These are phyloP conservation scores for Adrianichthys oophorus DNA, from an alignment of 2,797 vertebrate species.

Conservation along the genomic window DNA sequence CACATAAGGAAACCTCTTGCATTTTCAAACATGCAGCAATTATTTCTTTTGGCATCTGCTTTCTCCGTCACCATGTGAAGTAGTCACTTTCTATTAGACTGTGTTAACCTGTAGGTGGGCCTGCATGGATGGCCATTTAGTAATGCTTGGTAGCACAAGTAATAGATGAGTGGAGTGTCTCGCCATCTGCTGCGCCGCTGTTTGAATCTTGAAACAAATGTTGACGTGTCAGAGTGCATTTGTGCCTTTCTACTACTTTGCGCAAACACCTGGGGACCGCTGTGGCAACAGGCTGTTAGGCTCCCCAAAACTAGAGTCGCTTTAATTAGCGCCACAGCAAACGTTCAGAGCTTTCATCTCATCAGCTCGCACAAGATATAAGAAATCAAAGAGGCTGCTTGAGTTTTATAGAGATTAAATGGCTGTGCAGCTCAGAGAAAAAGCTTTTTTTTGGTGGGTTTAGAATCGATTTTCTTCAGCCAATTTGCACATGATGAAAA, in stretches of 20 bases:
- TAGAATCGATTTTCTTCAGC: neutral
- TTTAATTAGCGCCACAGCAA: slow-evolving; percentile 33
- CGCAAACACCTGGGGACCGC: slow-evolving; percentile 7
- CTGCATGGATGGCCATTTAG: slow-evolving; percentile 32
- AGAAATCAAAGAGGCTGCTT: neutral
- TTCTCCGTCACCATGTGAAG: slow-evolving; percentile 13
- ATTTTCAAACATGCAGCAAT: no score
- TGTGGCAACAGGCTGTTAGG: slow-evolving; percentile 47
- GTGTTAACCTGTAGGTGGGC: slow-evolving; percentile 40
- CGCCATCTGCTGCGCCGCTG: slow-evolving; percentile 54
- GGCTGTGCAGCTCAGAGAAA: neutral
- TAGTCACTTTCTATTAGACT: slow-evolving; percentile 22
- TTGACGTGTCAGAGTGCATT: slow-evolving; percentile 54
- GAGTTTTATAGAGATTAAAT: neutral
- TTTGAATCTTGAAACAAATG: slow-evolving; percentile 51
- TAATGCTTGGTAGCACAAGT: slow-evolving; percentile 37
- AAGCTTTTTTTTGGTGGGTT: neutral
- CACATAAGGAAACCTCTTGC: no score
- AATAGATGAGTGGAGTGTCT: slow-evolving; percentile 45
- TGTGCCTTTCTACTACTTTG: slow-evolving; percentile 21
- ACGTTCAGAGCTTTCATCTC: slow-evolving; percentile 13
- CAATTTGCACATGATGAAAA: neutral
- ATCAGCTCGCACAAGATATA: neutral
- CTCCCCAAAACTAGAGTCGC: slow-evolving; percentile 32
- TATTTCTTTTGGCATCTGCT: neutral